Conservation (phyloP, 2,113 vertebrate species). For the Ictidomys tridecemlineatus region DNA sequence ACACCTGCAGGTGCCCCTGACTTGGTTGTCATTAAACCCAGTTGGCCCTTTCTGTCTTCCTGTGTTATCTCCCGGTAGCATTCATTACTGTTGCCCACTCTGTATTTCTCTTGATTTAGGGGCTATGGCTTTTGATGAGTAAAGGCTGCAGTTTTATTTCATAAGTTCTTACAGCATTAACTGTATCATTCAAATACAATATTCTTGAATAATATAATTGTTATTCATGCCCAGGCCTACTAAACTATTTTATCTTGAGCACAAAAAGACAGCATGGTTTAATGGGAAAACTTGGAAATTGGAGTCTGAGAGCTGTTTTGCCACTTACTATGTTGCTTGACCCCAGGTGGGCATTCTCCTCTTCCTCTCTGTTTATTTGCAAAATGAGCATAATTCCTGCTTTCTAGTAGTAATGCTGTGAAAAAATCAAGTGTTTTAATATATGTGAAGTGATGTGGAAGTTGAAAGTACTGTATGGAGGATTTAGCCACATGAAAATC, state of each 20-base stretch:
- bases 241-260: background rate
- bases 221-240: background rate
- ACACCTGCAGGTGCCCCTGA: accelerated
- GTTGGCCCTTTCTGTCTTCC: background rate
- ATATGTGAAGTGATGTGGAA: background rate
- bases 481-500: background rate
- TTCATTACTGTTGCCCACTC: background rate
- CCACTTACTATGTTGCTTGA: background rate
- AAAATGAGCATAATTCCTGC: background rate
- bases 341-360: background rate
- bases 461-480: background rate
- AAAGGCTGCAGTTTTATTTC: background rate
- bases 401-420: background rate
- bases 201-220: background rate
- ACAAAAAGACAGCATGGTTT: background rate
- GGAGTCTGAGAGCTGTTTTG: background rate
- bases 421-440: background rate
- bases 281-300: background rate
- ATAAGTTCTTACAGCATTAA: background rate
- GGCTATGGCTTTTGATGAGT: background rate
- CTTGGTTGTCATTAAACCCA: too few species aligned
- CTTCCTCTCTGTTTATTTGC: background rate
- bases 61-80: background rate
- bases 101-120: background rate
- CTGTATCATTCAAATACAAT: background rate